Evolutionary conservation across 2,888 invertebrate genomes (phyloP).

Genomic region (Ornithoptera priamus): DNA sequence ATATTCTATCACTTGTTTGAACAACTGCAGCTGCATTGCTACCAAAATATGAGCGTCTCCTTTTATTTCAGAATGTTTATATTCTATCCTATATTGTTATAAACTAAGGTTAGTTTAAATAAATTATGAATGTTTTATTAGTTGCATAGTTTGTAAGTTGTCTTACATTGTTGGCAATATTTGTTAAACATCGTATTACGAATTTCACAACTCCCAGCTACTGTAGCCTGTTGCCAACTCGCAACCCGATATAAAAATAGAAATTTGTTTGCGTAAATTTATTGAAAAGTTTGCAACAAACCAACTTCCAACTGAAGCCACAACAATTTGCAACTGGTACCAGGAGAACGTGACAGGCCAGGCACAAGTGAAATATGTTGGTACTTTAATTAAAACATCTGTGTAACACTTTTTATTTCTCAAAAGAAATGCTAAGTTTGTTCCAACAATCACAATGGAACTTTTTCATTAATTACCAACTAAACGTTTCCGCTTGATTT

Average conservation of each 20-base stretch:
- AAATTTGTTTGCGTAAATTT: background rate
- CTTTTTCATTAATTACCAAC: too few relatives aligned
- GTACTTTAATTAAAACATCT: background rate
- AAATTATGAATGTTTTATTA: background rate
- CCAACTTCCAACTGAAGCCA: background rate
- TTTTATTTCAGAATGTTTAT: background rate
- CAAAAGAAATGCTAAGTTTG: too few relatives aligned
- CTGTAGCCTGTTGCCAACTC: background rate
- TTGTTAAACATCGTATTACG: conserved; percentile 2
- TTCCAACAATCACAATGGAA: too few relatives aligned
- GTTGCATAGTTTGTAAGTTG: background rate
- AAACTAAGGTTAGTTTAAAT: background rate
- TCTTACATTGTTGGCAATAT: background rate
- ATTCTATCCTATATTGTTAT: background rate
- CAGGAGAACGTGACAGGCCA: background rate
- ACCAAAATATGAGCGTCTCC: background rate
- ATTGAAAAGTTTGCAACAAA: conserved; percentile 9
- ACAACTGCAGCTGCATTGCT: background rate
- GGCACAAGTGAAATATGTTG: background rate
- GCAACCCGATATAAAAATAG: conserved; percentile 2
- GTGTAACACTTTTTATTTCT: too few relatives aligned
- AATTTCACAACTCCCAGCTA: background rate
- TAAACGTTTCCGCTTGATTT: too few relatives aligned
- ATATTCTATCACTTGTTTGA: too few relatives aligned
- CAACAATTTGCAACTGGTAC: conserved; percentile 1